Conservation (phyloP, 2,113 vertebrate species). For the Ia io region DNA sequence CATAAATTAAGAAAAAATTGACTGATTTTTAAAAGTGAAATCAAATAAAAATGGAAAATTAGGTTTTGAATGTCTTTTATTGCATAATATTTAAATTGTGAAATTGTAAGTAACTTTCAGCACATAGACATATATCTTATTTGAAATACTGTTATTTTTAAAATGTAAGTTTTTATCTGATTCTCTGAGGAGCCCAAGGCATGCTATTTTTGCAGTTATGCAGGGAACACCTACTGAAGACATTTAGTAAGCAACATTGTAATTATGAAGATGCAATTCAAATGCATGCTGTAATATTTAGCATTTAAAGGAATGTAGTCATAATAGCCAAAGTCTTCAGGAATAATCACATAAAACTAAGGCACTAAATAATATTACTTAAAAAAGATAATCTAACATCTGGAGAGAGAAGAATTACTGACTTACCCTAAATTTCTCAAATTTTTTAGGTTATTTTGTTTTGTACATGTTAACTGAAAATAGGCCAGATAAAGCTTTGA, state of each 20-base stretch:
- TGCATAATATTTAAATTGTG: conserved; percentile 21
- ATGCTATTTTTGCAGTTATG: conserved; percentile 5
- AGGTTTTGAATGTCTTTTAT: neutral
- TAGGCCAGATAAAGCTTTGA: neutral
- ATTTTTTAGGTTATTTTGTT: neutral
- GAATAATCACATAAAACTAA: conserved; percentile 40
- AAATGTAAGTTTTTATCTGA: conserved; percentile 32
- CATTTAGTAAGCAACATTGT: conserved; percentile 12
- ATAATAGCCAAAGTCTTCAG: neutral
- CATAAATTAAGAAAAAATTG: conserved; percentile 46
- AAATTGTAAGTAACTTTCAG: neutral
- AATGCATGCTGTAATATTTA: neutral
- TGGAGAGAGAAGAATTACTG: neutral
- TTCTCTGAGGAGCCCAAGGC: neutral
- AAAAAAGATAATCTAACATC: neutral
- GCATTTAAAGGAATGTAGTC: neutral
- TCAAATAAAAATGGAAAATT: conserved; percentile 54
- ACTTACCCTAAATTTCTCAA: neutral
- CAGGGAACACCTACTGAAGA: neutral
- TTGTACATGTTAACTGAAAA: neutral
- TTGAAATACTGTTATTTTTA: conserved; percentile 43
- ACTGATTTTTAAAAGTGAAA: conserved; percentile 36
- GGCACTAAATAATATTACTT: neutral
- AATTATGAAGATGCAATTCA: conserved; percentile 37
- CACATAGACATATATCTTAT: neutral